Conservation (phyloP, 2,113 vertebrate species). For the Silurus glanis region DNA sequence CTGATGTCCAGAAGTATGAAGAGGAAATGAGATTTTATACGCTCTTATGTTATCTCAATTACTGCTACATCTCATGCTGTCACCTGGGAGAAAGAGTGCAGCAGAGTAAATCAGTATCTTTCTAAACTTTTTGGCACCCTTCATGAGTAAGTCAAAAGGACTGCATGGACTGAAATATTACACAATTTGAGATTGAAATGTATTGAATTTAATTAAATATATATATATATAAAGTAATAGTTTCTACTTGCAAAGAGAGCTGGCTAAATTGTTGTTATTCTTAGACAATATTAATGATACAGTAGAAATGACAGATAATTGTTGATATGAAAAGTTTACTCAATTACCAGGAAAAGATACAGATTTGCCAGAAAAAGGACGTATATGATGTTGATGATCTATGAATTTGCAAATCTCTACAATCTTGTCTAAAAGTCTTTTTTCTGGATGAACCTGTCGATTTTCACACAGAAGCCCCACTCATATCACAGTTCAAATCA, state of each 20-base stretch:
- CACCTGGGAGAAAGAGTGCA: slow-evolving; percentile 25
- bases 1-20: slow-evolving; percentile 63
- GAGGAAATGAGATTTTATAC: slow-evolving; percentile 68
- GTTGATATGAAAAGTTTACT: not conserved
- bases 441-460: not conserved
- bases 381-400: not conserved
- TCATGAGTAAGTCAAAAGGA: not conserved
- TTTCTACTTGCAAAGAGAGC: not conserved
- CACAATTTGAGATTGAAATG: not conserved
- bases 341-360: not conserved
- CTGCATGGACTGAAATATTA: not conserved
- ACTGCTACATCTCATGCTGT: slow-evolving; percentile 58
- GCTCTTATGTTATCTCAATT: slow-evolving; percentile 63
- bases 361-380: not conserved
- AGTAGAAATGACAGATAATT: not conserved
- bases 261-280: not conserved
- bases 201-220: too few species aligned
- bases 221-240: not conserved
- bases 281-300: not conserved
- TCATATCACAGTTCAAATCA: not conserved
- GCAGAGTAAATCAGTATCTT: not conserved
- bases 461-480: not conserved
- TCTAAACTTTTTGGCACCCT: not conserved
- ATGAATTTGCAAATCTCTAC: not conserved
- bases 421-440: not conserved